Evolutionary conservation across 2,888 invertebrate genomes (phyloP).

Genomic region (Ptychoptera contaminata): DNA sequence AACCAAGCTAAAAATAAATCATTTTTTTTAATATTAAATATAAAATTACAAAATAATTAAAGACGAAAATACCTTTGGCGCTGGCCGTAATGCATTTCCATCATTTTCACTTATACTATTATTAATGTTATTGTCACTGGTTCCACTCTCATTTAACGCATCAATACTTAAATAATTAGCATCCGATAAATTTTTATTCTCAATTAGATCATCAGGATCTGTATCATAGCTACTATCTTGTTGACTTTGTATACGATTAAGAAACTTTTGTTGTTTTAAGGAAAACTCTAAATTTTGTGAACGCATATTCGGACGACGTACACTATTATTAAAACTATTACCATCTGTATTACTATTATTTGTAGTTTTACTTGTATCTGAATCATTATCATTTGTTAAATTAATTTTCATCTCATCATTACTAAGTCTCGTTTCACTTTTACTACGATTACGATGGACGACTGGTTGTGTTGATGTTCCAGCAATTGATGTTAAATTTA

Average conservation of each 20-base stretch:
- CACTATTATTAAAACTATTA: slow-evolving; percentile 4
- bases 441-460: slow-evolving; percentile 21
- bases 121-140: slow-evolving; percentile 7
- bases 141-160: slow-evolving; percentile 6
- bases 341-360: background rate
- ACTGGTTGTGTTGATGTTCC: too few relatives aligned
- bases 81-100: slow-evolving; percentile 6
- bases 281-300: slow-evolving; percentile 48
- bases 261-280: slow-evolving; percentile 42
- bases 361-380: background rate
- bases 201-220: slow-evolving; percentile 21
- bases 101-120: slow-evolving; percentile 4
- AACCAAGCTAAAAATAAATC: slow-evolving; percentile 28
- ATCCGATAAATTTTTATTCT: slow-evolving; percentile 11
- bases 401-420: background rate
- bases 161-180: background rate
- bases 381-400: slow-evolving; percentile 13
- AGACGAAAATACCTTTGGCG: slow-evolving; percentile 9
- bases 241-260: slow-evolving; percentile 35
- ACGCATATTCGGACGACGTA: slow-evolving; percentile 36
- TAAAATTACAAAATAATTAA: too few relatives aligned
- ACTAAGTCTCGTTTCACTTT: slow-evolving; percentile 10
- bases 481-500: too few relatives aligned
- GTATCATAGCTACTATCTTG: slow-evolving; percentile 14
- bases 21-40: background rate